Percentiles rank a stretch among this genome's conserved stretches.
Evolutionary conservation across 1,140 invertebrate genomes (phyloP).

Genomic region (Nasonia longicornis): DNA sequence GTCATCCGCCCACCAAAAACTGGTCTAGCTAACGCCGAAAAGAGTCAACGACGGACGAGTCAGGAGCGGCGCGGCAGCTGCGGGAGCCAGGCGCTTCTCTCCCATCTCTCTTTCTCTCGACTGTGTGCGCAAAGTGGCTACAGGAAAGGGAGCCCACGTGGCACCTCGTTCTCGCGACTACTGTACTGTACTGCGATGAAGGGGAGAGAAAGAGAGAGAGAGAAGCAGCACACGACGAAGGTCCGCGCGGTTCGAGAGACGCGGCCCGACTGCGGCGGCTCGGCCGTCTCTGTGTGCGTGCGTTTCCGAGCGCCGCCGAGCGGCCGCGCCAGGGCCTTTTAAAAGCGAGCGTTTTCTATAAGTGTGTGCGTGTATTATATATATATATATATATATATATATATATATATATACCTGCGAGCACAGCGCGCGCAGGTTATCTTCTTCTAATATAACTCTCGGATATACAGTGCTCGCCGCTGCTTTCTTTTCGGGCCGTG

Average conservation of each 20-base stretch:
- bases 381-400: not conserved
- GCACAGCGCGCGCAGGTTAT: no score
- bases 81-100: not conserved
- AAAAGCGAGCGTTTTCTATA: not conserved
- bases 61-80: not conserved
- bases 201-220: not conserved
- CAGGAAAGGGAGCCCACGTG: slow-evolving; percentile 1
- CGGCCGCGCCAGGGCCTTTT: not conserved
- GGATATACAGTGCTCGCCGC: no score
- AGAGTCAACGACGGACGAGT: not conserved
- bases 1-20: slow-evolving; percentile 19
- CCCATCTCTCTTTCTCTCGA: slow-evolving; percentile 11
- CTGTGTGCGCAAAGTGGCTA: no score
- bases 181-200: not conserved
- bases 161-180: not conserved
- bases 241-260: slow-evolving; percentile 36
- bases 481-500: not conserved
- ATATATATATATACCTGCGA: not conserved
- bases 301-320: not conserved
- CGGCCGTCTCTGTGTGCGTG: not conserved
- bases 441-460: no score
- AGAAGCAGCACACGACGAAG: not conserved
- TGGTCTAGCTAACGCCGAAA: not conserved
- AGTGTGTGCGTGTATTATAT: not conserved
- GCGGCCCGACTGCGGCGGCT: slow-evolving; percentile 37